Conservation (phyloP, 2,113 vertebrate species). For the Callaeas wilsoni region DNA sequence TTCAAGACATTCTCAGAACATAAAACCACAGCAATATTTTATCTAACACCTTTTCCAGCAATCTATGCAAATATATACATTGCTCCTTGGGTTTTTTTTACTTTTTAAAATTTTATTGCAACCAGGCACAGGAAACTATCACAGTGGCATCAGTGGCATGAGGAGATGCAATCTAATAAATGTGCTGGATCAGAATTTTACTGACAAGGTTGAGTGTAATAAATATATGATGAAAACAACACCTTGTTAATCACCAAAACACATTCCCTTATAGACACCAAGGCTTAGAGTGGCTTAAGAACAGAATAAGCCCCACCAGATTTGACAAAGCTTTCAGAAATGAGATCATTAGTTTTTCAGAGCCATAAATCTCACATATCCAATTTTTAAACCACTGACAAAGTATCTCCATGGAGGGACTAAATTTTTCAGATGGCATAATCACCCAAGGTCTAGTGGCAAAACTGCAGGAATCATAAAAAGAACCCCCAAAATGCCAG, state of each 20-base stretch:
- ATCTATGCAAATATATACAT: constrained; percentile 36
- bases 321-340: constrained; percentile 55
- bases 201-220: neutral
- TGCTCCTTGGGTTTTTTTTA: neutral
- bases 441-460: constrained; percentile 17
- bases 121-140: neutral
- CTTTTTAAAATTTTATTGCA: neutral
- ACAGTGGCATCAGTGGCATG: neutral
- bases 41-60: neutral
- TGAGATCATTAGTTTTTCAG: constrained; percentile 44
- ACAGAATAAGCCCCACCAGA: neutral
- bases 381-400: constrained; percentile 62
- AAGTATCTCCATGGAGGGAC: constrained; percentile 52
- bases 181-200: neutral
- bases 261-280: neutral
- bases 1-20: neutral
- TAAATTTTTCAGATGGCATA: constrained; percentile 41
- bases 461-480: neutral
- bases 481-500: neutral
- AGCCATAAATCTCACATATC: constrained; percentile 34
- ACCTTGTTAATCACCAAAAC: constrained; percentile 26
- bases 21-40: constrained; percentile 18
- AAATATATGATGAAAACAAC: neutral
- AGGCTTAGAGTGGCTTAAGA: neutral
- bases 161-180: neutral